Percentiles rank a stretch among this genome's conserved stretches.
These are phyloP conservation scores for Alauda arvensis DNA, from an alignment of 2,797 vertebrate genomes.

Conservation along the genomic window DNA sequence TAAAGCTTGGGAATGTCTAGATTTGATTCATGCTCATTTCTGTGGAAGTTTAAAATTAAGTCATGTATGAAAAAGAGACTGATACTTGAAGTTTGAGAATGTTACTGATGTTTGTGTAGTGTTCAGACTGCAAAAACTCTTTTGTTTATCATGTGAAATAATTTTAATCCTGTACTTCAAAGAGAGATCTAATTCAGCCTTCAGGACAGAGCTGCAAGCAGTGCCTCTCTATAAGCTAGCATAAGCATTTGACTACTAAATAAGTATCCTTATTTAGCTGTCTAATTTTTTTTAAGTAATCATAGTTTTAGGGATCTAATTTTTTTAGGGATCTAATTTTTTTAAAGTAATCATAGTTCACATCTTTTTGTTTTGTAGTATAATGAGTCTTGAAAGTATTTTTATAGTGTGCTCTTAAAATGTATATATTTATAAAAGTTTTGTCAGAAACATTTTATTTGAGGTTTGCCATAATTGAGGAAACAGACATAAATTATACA, in stretches of 20 bases:
- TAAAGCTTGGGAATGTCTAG: not conserved
- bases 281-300: conserved; percentile 15
- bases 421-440: conserved; percentile 35
- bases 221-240: not conserved
- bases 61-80: not conserved
- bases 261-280: not conserved
- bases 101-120: not conserved
- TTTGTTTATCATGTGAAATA: not conserved
- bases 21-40: not conserved
- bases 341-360: conserved; percentile 10
- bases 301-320: not conserved
- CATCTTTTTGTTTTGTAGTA: conserved; percentile 7
- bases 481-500: conserved; percentile 56
- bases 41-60: not conserved
- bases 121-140: not conserved
- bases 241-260: not conserved
- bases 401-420: conserved; percentile 30
- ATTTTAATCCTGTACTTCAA: not conserved
- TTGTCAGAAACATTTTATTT: conserved; percentile 57
- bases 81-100: not conserved
- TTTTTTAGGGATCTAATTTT: conserved; percentile 16
- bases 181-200: not conserved
- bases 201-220: not conserved
- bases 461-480: conserved; percentile 60
- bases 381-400: conserved; percentile 30